A percentile compares a stretch with the other conserved stretches of the same genome.
Conservation (phyloP, 2,888 invertebrate genomes). For the Drosophila silvestris region DNA sequence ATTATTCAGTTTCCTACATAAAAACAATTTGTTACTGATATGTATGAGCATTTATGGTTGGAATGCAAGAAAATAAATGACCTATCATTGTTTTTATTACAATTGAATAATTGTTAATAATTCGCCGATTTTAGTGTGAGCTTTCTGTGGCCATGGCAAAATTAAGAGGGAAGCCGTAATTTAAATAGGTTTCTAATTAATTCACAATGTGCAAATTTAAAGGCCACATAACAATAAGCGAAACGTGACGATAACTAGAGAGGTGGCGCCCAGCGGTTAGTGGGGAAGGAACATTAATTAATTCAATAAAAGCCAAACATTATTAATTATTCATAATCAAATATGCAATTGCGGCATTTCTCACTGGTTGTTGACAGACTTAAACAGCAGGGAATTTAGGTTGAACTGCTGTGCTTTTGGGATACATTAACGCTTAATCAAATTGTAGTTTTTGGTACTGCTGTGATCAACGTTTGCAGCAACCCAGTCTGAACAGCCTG, state of each 20-base stretch:
- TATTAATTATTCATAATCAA: conserved; percentile 81
- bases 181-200: conserved; percentile 70
- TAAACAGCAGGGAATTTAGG: neutral
- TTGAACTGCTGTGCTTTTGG: neutral
- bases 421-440: neutral
- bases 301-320: conserved; percentile 79
- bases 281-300: conserved; percentile 58
- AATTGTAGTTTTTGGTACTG: conserved; percentile 11
- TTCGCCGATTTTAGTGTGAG: conserved; percentile 49
- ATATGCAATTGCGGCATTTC: conserved; percentile 73
- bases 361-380: conserved; percentile 49
- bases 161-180: conserved; percentile 32
- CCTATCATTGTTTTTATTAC: conserved; percentile 63
- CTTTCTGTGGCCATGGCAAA: neutral
- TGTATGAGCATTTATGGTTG: neutral
- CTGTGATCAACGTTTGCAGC: neutral
- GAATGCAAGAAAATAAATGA: conserved; percentile 65
- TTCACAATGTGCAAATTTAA: conserved; percentile 68
- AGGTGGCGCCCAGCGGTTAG: neutral
- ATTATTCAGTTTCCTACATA: neutral
- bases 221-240: conserved; percentile 41
- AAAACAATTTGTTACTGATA: neutral
- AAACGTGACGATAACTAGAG: conserved; percentile 9
- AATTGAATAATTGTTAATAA: conserved; percentile 74
- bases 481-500: neutral